Base-by-base conservation (phyloP, 2,888 invertebrate species). In the Leucophenga montana region DNA sequence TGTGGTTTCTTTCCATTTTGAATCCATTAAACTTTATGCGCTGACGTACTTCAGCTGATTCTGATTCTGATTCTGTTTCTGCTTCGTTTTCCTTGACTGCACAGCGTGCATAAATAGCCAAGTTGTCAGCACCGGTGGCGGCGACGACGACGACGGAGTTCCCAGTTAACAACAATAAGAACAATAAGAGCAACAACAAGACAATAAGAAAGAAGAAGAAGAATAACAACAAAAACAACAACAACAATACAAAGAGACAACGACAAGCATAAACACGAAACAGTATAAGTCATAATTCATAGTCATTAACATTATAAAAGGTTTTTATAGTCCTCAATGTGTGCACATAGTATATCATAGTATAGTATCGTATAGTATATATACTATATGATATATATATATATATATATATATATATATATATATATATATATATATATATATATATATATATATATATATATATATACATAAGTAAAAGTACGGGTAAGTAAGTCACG, bases 301-400 rank as follows among this genome's bases (percentile, higher is more conserved):
- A 44, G 62, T 62, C 62, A 62, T 62, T 62, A 46, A 62, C 62
- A 62, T 62, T 46, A 46, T 62, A 62, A 62, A 62, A 46, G 62
- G 62, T 46, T 62, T 62, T 46, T 20, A 62, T 46, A 59, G n/a
- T 50, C 50, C 39, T 39, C 39, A 39, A 39, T 39, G 39, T 39
- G 39, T 39, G 39, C n/a, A n/a, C n/a, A n/a, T n/a, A n/a, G n/a
- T n/a, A n/a, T n/a, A n/a, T n/a, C n/a, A n/a, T n/a, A n/a, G n/a
- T n/a, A n/a, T n/a, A n/a, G n/a, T n/a, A n/a, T n/a, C n/a, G n/a
- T n/a, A n/a, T n/a, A n/a, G n/a, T n/a, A n/a, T n/a, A n/a, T n/a
- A n/a, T n/a, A n/a, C n/a, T n/a, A n/a, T n/a, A n/a, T n/a, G n/a
- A n/a, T n/a, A n/a, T n/a, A n/a, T n/a, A n/a, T n/a, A n/a, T n/a